phyloP scores from a whole-genome alignment of 2,113 vertebrate species.

The Boulengeromyrus knoepffleri region DNA sequence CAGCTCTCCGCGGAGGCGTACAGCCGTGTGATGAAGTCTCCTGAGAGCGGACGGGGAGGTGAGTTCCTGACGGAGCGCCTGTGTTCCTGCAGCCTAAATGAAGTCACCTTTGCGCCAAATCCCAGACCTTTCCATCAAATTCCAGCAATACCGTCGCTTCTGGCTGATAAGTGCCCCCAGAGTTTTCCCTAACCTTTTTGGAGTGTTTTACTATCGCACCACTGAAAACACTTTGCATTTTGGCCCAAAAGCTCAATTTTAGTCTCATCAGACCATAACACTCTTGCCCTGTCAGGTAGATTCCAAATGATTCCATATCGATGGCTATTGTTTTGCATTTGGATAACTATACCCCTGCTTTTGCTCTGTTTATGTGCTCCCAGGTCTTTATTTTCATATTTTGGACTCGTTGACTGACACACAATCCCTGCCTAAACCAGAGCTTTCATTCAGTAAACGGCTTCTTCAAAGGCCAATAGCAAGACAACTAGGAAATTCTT shows the following conservation, averaged over 20 bases:
- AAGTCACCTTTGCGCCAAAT: not conserved
- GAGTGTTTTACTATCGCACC: not conserved
- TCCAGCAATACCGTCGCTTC: not conserved
- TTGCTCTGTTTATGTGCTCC: not conserved
- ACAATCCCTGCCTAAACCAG: not conserved
- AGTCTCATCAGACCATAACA: not conserved
- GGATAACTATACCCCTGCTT: not conserved
- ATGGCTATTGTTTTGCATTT: not conserved
- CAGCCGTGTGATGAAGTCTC: constrained; percentile 65
- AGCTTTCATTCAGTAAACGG: not conserved
- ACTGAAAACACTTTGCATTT: not conserved
- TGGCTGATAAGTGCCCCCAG: not conserved
- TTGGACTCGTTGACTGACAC: not conserved
- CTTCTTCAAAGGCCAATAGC: not conserved
- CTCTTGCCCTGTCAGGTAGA: not conserved
- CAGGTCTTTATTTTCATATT: not conserved
- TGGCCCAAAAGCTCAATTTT: not conserved
- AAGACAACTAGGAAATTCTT: not conserved
- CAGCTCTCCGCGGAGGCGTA: constrained; percentile 66
- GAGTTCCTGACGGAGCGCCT: not conserved
- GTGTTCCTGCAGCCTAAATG: not conserved
- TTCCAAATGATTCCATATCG: not conserved
- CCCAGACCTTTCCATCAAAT: not conserved
- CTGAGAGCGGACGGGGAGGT: constrained; percentile 45
- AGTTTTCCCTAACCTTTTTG: not conserved